Percentiles rank a stretch among this genome's conserved stretches.
These are phyloP conservation scores for Eilema griseolum DNA, from an alignment of 2,888 invertebrate species.

Conservation along the genomic window DNA sequence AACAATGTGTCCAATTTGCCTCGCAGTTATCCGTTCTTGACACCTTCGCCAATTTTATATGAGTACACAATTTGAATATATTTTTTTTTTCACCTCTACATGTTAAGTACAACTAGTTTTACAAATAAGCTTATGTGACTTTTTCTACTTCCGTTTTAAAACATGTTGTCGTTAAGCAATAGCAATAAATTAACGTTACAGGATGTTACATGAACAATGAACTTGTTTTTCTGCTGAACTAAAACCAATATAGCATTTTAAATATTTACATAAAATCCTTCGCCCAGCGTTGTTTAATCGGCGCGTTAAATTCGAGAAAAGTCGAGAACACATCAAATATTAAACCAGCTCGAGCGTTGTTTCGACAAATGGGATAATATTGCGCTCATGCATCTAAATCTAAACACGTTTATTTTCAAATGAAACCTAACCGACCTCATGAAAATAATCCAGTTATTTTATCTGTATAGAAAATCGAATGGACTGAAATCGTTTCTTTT, in stretches of 20 bases:
- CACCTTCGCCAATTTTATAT: constrained; percentile 56
- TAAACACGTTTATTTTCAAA: constrained; percentile 68
- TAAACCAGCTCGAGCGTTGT: constrained; percentile 79
- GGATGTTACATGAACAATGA: constrained; percentile 68
- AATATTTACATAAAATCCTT: constrained; percentile 85
- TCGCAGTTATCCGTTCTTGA: constrained; percentile 57
- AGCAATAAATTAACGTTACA: constrained; percentile 60
- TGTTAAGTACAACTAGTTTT: not conserved
- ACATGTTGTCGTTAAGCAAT: constrained; percentile 46
- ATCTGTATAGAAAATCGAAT: constrained; percentile 67
- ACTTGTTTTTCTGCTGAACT: constrained; percentile 73
- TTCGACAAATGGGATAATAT: constrained; percentile 83
- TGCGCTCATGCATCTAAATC: constrained; percentile 79
- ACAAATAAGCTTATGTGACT: not conserved
- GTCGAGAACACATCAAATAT: constrained; percentile 86
- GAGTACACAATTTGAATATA: constrained; percentile 59
- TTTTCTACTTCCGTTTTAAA: constrained; percentile 31
- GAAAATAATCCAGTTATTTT: constrained; percentile 65
- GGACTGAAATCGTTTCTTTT: constrained; percentile 75
- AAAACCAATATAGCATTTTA: constrained; percentile 85
- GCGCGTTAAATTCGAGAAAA: constrained; percentile 85
- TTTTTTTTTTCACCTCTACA: constrained; percentile 16
- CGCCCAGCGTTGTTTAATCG: constrained; percentile 83
- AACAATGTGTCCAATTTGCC: constrained; percentile 80
- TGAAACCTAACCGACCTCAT: constrained; percentile 56